These are phyloP conservation scores for Oscheius sp. DNA, from an alignment of 2,888 invertebrate species.

Conservation along the genomic window DNA sequence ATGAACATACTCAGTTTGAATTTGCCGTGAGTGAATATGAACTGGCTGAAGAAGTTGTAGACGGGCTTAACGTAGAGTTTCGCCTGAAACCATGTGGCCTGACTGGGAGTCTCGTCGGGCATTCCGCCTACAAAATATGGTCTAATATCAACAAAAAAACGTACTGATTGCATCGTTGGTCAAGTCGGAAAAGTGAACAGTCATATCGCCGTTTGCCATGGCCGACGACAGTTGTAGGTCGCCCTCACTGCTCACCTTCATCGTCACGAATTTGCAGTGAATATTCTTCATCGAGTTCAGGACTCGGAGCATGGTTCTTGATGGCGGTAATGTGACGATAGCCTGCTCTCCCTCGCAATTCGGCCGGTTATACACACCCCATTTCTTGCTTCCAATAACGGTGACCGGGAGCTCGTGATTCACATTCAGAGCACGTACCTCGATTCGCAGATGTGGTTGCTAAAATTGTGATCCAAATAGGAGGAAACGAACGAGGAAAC, in stretches of 20 bases:
- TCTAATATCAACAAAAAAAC: neutral
- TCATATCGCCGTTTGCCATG: slow-evolving; percentile 34
- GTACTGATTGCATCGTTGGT: slow-evolving; percentile 26
- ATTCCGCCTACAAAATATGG: neutral
- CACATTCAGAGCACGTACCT: slow-evolving; percentile 27
- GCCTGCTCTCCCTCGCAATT: slow-evolving; percentile 24
- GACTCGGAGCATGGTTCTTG: slow-evolving; percentile 21
- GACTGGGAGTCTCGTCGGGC: neutral
- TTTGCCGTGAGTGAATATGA: slow-evolving; percentile 29
- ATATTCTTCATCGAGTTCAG: slow-evolving; percentile 32
- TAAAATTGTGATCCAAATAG: neutral
- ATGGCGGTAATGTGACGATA: slow-evolving; percentile 19
- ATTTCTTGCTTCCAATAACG: slow-evolving; percentile 26
- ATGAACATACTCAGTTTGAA: slow-evolving; percentile 22
- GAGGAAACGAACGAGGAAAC: neutral
- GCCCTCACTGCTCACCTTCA: slow-evolving; percentile 32
- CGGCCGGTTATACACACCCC: slow-evolving; percentile 26
- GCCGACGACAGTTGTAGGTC: slow-evolving; percentile 29
- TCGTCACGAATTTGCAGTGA: slow-evolving; percentile 34
- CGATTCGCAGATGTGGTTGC: slow-evolving; percentile 32
- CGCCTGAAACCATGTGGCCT: slow-evolving; percentile 4
- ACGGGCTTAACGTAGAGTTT: slow-evolving; percentile 35
- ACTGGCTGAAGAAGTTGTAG: slow-evolving; percentile 28
- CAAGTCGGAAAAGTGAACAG: slow-evolving; percentile 33
- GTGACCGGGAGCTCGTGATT: slow-evolving; percentile 34